Evolutionary conservation across 2,888 invertebrate genomes (phyloP), one percentile per base, ranked within the genome.

Genomic region (Stenoptilia bipunctidactyla): DNA sequence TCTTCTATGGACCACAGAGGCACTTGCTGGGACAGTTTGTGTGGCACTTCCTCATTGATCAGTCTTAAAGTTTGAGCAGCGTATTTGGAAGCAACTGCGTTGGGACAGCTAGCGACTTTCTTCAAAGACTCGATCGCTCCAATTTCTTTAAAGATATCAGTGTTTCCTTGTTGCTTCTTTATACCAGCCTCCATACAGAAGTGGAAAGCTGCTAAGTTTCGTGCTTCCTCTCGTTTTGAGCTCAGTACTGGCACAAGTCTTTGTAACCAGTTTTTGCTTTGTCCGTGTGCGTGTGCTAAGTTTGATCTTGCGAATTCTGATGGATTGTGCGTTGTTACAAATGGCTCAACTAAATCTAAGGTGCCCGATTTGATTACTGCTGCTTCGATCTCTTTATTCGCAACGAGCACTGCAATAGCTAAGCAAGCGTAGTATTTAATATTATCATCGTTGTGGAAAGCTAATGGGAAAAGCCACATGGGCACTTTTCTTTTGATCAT

Each of bases 111-210:
- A 6, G 98, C 98, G 0, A 98, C 96, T 61, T 92, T 93, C 67
- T 98, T 98, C 55, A 99, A 84, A 0, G 97, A 93, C 56, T 96
- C 96, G 47, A 98, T 92, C 1, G 97, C 98, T 40, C 95, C 96
- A 50, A 99, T 98, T 73, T 96, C 95, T 45, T 91, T 87, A 67
- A 98, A 97, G 58, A 97, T 92, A 68, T 92, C 91, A 0, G 94
- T 94, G 48, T 94, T 94, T 2, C 93, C 93, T 69, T 96, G 96
- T 55, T 92, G 92, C 56, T 96, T 94, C 70, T 98, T 98, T 40
- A 99, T 98, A 27, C 96, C 96, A 9, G 98, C 98, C 75, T 99
- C 99, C 97, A 99, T 97, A 63, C 97, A 97, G 70, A 98, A 94
- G 66, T 99, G 99, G 69, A 98, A 99, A 27, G 98, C 97, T 2